These are phyloP conservation scores for Trachurus trachurus DNA, from an alignment of 2,797 vertebrate species.

Conservation along the genomic window DNA sequence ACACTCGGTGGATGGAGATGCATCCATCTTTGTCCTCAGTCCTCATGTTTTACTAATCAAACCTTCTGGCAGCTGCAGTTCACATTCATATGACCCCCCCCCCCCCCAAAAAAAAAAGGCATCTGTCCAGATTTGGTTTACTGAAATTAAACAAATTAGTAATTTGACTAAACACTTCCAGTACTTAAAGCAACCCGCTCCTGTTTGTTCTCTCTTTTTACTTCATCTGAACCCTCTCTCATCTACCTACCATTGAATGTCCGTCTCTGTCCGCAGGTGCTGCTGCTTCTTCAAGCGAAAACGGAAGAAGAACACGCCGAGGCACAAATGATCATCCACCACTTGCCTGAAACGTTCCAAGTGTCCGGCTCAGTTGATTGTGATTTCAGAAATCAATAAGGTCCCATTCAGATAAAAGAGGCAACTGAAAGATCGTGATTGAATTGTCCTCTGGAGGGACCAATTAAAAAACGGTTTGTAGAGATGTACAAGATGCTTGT, in stretches of 20 bases:
- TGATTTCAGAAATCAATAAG: constrained; percentile 78
- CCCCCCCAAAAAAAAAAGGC: neutral
- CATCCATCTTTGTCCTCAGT: constrained; percentile 35
- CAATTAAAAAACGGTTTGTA: constrained; percentile 50
- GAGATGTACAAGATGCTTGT: constrained; percentile 66
- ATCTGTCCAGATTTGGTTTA: constrained; percentile 22
- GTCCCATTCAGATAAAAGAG: constrained; percentile 62
- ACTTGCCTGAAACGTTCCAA: constrained; percentile 46
- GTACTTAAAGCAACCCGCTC: constrained; percentile 13
- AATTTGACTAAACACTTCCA: constrained; percentile 6
- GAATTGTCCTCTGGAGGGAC: constrained; percentile 70
- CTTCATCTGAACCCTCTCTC: neutral
- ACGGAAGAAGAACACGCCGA: constrained; percentile 97
- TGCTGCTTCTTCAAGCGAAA: constrained; percentile 99
- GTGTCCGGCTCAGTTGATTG: constrained; percentile 72
- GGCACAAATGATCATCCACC: constrained; percentile 93
- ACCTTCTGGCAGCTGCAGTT: constrained; percentile 20
- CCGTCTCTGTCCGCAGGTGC: constrained; percentile 89
- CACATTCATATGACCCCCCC: neutral
- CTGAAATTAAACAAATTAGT: constrained; percentile 14
- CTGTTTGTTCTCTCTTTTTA: constrained; percentile 25
- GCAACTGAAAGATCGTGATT: constrained; percentile 58
- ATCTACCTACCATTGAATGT: constrained; percentile 11
- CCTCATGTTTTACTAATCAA: constrained; percentile 14
- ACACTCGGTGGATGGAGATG: constrained; percentile 4